These are phyloP conservation scores for Cephalopachus bancanus DNA, from an alignment of 2,797 vertebrate species.

Conservation along the genomic window DNA sequence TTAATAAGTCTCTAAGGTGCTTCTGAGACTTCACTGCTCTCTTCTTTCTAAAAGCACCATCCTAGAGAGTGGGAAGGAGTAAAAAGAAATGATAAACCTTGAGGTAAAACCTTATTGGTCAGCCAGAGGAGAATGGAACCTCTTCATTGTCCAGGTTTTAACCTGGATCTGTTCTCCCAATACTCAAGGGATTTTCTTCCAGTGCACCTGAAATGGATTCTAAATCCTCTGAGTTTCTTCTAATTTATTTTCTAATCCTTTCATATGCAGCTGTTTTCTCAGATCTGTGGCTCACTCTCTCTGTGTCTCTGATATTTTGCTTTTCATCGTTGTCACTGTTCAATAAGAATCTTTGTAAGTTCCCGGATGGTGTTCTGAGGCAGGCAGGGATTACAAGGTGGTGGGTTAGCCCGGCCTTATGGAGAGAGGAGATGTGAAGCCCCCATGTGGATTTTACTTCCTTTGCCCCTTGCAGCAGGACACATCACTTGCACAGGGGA, in stretches of 20 bases:
- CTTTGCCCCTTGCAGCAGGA: neutral
- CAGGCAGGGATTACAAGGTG: neutral
- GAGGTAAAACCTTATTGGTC: neutral
- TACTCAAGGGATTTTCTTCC: slow-evolving; percentile 56
- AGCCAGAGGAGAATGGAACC: neutral
- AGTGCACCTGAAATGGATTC: slow-evolving; percentile 61
- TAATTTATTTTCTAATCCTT: slow-evolving; percentile 69
- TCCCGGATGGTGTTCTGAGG: neutral
- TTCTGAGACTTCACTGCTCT: neutral
- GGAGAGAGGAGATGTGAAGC: neutral
- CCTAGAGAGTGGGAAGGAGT: neutral
- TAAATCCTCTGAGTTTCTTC: slow-evolving; percentile 58
- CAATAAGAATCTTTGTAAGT: neutral
- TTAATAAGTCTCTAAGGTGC: neutral
- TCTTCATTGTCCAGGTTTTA: neutral
- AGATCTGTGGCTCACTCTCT: neutral
- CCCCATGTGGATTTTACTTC: neutral
- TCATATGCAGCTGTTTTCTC: slow-evolving; percentile 48
- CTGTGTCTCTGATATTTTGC: neutral
- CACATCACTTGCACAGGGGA: neutral
- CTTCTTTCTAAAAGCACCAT: neutral
- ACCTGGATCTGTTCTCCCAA: neutral
- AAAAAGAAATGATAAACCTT: neutral
- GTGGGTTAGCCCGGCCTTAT: neutral
- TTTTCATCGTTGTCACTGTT: neutral